These are phyloP conservation scores for Onychomys arenicola DNA, from an alignment of 2,797 vertebrate genomes.

Conservation along the genomic window DNA sequence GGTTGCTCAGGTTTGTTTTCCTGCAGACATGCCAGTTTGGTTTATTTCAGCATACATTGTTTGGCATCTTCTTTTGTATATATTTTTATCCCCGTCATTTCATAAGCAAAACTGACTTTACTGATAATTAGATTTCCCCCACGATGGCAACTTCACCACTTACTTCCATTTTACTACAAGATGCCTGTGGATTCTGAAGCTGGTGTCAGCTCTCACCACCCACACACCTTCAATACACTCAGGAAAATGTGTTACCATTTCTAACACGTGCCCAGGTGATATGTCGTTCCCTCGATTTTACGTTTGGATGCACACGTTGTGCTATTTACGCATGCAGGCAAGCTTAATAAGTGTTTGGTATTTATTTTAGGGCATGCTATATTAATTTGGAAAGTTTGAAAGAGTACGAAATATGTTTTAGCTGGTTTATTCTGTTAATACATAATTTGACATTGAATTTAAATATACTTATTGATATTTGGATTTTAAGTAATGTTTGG, in stretches of 20 bases:
- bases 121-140: conserved; percentile 72
- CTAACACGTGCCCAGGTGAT: conserved; percentile 22
- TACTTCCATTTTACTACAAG: conserved; percentile 51
- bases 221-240: conserved; percentile 17
- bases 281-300: neutral
- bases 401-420: neutral
- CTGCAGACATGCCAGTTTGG: conserved; percentile 13
- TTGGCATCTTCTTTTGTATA: conserved; percentile 44
- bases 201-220: conserved; percentile 55
- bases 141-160: conserved; percentile 45
- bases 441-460: conserved; percentile 3
- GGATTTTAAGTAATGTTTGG: conserved; percentile 34
- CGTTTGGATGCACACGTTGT: neutral
- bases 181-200: conserved; percentile 28
- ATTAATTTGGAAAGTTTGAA: conserved; percentile 23
- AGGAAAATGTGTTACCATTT: conserved; percentile 20
- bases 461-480: neutral
- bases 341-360: neutral
- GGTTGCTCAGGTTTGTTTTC: conserved; percentile 26
- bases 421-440: conserved; percentile 24
- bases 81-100: conserved; percentile 65
- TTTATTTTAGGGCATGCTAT: conserved; percentile 46
- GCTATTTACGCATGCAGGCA: neutral
- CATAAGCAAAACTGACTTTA: conserved; percentile 66
- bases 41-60: conserved; percentile 63